Percentiles rank a stretch among this genome's conserved stretches.
phyloP scores from a whole-genome alignment of 2,797 vertebrate species.

The Cirrhinus mrigala region DNA sequence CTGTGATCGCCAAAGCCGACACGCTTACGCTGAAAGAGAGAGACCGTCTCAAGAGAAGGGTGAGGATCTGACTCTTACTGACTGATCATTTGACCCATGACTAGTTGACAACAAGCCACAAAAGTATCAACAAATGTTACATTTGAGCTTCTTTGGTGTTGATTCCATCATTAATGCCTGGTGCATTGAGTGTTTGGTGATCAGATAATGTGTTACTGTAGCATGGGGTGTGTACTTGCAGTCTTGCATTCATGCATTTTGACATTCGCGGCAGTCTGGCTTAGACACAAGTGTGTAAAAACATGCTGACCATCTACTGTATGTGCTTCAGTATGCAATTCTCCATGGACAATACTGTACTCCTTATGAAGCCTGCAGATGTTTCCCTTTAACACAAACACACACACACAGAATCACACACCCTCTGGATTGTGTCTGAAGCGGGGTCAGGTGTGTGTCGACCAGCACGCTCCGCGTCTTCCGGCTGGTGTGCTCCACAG shows the following conservation, averaged over 20 bases:
- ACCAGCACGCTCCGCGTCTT: background rate
- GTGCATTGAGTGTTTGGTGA: background rate
- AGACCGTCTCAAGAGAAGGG: constrained; percentile 95
- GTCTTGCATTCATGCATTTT: background rate
- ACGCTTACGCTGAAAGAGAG: constrained; percentile 95
- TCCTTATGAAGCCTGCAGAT: constrained; percentile 27
- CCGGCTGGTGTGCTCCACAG: constrained; percentile 17
- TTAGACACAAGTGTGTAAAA: background rate
- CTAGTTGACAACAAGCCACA: background rate
- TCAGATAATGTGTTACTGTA: background rate
- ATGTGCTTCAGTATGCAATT: background rate
- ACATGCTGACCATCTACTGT: background rate
- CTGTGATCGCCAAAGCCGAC: constrained; percentile 98
- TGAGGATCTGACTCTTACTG: constrained; percentile 69
- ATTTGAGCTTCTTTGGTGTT: background rate
- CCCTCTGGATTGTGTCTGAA: constrained; percentile 7
- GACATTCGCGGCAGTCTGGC: constrained; percentile 2
- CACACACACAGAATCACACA: background rate
- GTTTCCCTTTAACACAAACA: constrained; percentile 21
- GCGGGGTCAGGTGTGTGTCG: background rate
- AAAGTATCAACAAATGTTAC: background rate
- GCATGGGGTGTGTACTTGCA: background rate
- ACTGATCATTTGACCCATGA: background rate
- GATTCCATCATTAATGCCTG: background rate
- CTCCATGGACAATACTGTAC: constrained; percentile 21